Conservation (phyloP, 64 coral and sea anemone species). For the Actinia equina region DNA sequence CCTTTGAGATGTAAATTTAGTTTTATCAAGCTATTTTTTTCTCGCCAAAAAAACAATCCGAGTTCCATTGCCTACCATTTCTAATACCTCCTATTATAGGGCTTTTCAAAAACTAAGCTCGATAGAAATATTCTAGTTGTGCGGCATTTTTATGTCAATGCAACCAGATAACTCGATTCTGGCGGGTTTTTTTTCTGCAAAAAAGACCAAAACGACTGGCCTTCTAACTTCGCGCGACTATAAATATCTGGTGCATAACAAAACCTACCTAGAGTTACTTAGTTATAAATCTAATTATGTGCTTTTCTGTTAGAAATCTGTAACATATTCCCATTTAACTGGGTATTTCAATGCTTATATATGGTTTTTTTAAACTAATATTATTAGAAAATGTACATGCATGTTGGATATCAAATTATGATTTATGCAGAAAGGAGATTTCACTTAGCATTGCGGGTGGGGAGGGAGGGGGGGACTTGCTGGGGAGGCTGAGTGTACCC, state of each 20-base stretch:
- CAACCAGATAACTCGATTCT: neutral
- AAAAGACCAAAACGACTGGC: neutral
- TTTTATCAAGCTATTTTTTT: no score
- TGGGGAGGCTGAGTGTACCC: neutral
- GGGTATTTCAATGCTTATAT: neutral
- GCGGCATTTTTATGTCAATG: neutral
- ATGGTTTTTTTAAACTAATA: neutral
- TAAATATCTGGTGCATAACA: neutral
- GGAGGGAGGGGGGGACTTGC: neutral
- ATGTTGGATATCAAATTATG: neutral
- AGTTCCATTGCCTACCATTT: no score
- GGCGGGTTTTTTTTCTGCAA: neutral
- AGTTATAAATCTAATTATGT: neutral
- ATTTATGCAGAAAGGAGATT: neutral
- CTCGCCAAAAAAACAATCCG: no score
- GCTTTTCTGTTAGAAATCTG: neutral
- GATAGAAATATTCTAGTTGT: neutral
- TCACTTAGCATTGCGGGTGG: neutral
- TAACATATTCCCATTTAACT: neutral
- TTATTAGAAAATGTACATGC: slow-evolving; percentile 3
- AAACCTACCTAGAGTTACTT: neutral
- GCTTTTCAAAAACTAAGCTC: neutral
- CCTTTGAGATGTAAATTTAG: no score
- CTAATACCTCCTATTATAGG: no score
- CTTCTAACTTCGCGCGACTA: neutral